Percentiles rank a stretch among this genome's conserved stretches.
Conservation (phyloP, 2,797 vertebrate genomes). For the Thalassophryne amazonica region DNA sequence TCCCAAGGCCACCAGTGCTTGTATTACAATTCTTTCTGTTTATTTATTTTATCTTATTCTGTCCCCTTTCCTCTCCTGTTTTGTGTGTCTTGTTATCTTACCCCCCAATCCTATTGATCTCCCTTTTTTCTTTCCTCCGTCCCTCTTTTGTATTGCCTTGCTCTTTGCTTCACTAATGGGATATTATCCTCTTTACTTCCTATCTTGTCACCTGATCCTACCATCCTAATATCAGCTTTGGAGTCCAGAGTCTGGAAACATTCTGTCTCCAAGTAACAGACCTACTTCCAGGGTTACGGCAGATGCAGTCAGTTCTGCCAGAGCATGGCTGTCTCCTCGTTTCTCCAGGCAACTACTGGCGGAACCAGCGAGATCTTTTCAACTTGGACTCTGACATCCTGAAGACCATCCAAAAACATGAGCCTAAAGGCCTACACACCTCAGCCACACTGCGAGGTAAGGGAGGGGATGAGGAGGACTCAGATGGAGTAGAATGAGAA, state of each 20-base stretch:
- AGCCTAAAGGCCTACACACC: conserved; percentile 94
- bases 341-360: conserved; percentile 97
- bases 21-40: too few species aligned
- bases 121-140: not conserved
- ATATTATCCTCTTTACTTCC: not conserved
- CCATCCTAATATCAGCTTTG: conserved; percentile 53
- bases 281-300: conserved; percentile 88
- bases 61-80: too few species aligned
- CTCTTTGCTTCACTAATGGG: not conserved
- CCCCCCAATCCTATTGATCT: fast-evolving
- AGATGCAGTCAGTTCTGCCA: conserved; percentile 87
- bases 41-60: too few species aligned
- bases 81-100: too few species aligned
- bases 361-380: conserved; percentile 91
- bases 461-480: too few species aligned
- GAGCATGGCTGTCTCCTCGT: conserved; percentile 94
- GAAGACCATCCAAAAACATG: conserved; percentile 92
- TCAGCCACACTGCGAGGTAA: conserved; percentile 94
- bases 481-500: too few species aligned
- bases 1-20: too few species aligned
- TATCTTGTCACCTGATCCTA: too few species aligned
- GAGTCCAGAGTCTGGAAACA: conserved; percentile 85
- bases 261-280: conserved; percentile 93
- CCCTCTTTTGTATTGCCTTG: not conserved
- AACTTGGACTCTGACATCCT: conserved; percentile 90